phyloP scores from a whole-genome alignment of 2,888 invertebrate species.

The Halocaridina rubra region DNA sequence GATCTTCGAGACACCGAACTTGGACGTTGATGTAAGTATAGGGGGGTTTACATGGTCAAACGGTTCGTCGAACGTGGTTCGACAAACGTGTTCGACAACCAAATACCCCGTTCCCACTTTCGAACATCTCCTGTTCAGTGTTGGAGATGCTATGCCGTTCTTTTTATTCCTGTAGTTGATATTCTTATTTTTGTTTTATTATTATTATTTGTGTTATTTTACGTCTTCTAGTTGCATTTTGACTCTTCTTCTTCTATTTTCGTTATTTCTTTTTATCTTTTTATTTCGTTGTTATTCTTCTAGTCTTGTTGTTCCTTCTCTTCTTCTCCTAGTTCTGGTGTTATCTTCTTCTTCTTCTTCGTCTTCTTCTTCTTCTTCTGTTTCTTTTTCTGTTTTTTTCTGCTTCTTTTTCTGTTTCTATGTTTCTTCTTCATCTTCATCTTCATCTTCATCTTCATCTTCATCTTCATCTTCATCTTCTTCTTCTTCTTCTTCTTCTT shows the following conservation, averaged over 20 bases:
- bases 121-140: not conserved
- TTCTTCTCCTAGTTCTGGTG: not conserved
- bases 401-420: not conserved
- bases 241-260: not conserved
- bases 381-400: no score
- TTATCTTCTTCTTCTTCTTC: no score
- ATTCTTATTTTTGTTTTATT: not conserved
- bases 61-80: no score
- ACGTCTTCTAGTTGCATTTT: not conserved
- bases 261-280: not conserved
- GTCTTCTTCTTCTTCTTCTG: no score
- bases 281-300: not conserved
- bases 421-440: not conserved
- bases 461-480: not conserved
- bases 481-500: not conserved
- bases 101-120: not conserved
- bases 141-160: not conserved
- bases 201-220: no score
- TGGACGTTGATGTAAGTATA: not conserved
- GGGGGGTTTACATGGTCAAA: no score
- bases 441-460: not conserved
- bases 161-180: not conserved
- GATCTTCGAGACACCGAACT: not conserved
- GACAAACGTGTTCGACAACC: no score
- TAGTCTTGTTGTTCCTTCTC: not conserved